Evolutionary conservation across 1,140 invertebrate genomes (phyloP), one percentile per base, ranked within the genome.

Genomic region (Ectropis grisescens): DNA sequence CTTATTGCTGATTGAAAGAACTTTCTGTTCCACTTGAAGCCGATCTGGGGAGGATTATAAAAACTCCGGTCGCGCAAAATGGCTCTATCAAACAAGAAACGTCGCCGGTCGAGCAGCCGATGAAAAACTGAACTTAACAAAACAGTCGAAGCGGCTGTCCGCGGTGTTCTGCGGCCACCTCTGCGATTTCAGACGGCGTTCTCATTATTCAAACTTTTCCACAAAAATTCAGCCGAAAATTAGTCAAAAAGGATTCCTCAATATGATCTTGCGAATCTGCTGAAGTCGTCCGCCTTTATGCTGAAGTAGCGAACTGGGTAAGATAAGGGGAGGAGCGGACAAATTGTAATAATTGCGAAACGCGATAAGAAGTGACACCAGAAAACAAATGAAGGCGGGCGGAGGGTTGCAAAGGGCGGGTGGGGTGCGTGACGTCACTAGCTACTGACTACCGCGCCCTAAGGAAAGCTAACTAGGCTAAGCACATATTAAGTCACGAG

Each of bases 261-360:
- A 75, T 75, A 75, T 65, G 70, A 75, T 76, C 71, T 68, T 47
- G 53, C 37, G 56, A 74, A 75, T 76, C 68, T 71, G 75, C 67
- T 75, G 69, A 72, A 75, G 47, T 66, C 61, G 53, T 33, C 44
- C 58, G 66, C 51, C 61, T 76, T 80, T 76, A 75, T 75, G 64
- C 66, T 75, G 70, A 68, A 71, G 64, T 65, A 59, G 67, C 68
- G 57, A 67, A 75, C 56, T 75, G 55, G 55, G 59, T 60, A 64
- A 76, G 75, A 80, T 80, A 80, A 80, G 68, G 69, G 71, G 67
- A 72, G 74, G 68, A 70, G 66, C 71, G 68, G 75, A 76, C 75
- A 80, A 80, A 80, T 76, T 80, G 71, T 80, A 75, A 80, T 80
- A 80, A 80, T 80, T 80, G 75, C 68, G 64, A 61, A 58, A 72